phyloP scores from a whole-genome alignment of 2,113 vertebrate genomes.

The Sialia sialis region DNA sequence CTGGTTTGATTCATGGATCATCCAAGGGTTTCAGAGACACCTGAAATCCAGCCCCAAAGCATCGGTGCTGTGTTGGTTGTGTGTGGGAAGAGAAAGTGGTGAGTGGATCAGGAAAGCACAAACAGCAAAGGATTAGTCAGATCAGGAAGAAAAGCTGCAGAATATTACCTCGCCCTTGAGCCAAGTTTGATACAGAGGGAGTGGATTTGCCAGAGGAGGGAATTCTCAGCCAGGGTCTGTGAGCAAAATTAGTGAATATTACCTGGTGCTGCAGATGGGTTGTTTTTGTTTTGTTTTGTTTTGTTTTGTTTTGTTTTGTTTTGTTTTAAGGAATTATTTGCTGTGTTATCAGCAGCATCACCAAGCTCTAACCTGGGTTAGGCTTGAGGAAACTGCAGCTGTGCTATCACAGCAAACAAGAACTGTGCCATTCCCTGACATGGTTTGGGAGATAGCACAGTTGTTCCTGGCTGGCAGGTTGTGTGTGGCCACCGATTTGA shows the following conservation, averaged over 20 bases:
- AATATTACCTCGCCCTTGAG: fast-evolving
- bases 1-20: background rate
- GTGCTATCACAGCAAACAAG: background rate
- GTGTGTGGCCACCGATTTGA: background rate
- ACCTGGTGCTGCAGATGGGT: background rate
- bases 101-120: background rate
- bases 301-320: background rate
- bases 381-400: background rate
- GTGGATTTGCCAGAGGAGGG: background rate
- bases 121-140: background rate
- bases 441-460: background rate
- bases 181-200: background rate
- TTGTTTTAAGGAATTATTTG: background rate
- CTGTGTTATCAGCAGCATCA: background rate
- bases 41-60: background rate
- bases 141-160: background rate
- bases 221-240: background rate
- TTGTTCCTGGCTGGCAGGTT: background rate
- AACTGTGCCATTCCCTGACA: background rate
- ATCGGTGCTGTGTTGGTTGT: background rate
- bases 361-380: background rate
- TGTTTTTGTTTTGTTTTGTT: background rate
- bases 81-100: background rate
- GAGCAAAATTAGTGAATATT: background rate
- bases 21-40: background rate